phyloP scores from a whole-genome alignment of 1,140 invertebrate genomes.

The Leptestheria dahalacensis region DNA sequence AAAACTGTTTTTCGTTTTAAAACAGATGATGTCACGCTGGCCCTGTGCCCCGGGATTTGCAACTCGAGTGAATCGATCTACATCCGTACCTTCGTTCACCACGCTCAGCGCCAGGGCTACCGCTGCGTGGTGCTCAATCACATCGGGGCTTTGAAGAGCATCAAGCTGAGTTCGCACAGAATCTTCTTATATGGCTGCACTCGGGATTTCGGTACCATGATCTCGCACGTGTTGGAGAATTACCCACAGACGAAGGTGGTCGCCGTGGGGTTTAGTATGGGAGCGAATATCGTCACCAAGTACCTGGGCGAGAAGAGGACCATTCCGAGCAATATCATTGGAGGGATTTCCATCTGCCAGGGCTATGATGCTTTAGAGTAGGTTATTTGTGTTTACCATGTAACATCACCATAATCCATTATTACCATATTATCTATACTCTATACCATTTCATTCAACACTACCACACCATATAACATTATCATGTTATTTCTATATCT shows the following conservation, averaged over 20 bases:
- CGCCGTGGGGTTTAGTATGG: conserved; percentile 76
- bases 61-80: conserved; percentile 87
- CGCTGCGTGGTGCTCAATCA: conserved; percentile 87
- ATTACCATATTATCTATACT: no score
- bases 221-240: conserved; percentile 48
- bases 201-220: conserved; percentile 65
- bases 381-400: conserved; percentile 24
- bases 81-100: conserved; percentile 78
- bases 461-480: no score
- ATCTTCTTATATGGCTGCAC: conserved; percentile 85
- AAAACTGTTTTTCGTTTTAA: conserved; percentile 17
- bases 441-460: no score
- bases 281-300: conserved; percentile 74
- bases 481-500: no score
- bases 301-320: conserved; percentile 60
- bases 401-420: no score
- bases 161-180: conserved; percentile 65
- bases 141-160: conserved; percentile 67
- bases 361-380: conserved; percentile 78
- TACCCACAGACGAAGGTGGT: conserved; percentile 61
- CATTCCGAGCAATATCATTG: conserved; percentile 52
- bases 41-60: conserved; percentile 81
- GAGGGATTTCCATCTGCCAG: conserved; percentile 78
- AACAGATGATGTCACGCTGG: conserved; percentile 71
- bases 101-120: conserved; percentile 76